Conservation (phyloP, 2,113 vertebrate genomes). For the Mus pahari region DNA sequence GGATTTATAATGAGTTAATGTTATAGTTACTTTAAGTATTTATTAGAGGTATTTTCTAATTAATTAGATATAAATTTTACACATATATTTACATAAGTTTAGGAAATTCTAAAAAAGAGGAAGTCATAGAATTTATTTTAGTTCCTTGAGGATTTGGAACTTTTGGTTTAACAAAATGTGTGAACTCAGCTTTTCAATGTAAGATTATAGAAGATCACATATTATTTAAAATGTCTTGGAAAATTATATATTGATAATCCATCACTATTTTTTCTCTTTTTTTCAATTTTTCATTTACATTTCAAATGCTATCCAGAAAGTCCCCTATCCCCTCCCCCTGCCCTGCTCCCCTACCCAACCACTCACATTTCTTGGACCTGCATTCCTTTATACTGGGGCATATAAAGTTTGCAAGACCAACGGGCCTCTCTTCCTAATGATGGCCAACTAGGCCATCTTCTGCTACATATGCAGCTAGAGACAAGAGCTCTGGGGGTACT, state of each 20-base stretch:
- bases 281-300: too few species aligned
- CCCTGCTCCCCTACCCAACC: too few species aligned
- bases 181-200: constrained; percentile 10
- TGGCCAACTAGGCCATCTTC: too few species aligned
- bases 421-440: too few species aligned
- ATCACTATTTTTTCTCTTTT: too few species aligned
- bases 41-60: background rate
- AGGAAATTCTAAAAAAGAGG: background rate
- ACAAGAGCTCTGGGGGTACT: too few species aligned
- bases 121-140: background rate
- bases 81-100: background rate
- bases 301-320: too few species aligned
- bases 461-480: too few species aligned
- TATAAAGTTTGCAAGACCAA: too few species aligned
- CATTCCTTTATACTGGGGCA: too few species aligned
- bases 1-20: background rate
- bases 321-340: too few species aligned
- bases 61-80: background rate
- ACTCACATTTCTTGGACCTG: too few species aligned
- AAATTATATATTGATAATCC: background rate
- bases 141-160: background rate
- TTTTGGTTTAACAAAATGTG: background rate
- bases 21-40: background rate
- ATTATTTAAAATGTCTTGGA: background rate
- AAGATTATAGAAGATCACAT: background rate